phyloP scores from a whole-genome alignment of 1,140 invertebrate species.

The Microplitis mediator region DNA sequence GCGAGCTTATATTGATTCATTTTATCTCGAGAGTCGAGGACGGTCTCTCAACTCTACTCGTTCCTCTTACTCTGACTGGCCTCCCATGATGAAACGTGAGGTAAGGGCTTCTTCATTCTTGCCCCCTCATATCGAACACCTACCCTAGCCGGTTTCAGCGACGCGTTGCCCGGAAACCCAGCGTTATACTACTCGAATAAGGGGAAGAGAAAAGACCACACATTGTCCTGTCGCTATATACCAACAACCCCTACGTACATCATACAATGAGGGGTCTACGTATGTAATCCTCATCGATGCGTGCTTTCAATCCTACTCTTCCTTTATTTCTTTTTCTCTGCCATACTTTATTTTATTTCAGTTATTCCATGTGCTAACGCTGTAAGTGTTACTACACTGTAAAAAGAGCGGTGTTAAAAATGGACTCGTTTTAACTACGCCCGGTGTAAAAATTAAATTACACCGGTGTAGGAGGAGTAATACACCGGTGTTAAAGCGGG shows the following conservation, averaged over 20 bases:
- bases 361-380: no score
- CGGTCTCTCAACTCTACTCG: not conserved
- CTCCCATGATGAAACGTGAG: slow-evolving; percentile 42
- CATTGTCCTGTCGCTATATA: slow-evolving; percentile 4
- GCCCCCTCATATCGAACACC: slow-evolving; percentile 22
- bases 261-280: slow-evolving; percentile 20
- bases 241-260: not conserved
- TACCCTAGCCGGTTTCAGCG: slow-evolving; percentile 25
- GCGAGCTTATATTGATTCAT: slow-evolving; percentile 49
- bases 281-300: slow-evolving; percentile 37
- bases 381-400: no score
- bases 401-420: no score
- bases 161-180: slow-evolving; percentile 23
- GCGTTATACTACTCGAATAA: not conserved
- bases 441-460: no score
- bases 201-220: slow-evolving; percentile 17
- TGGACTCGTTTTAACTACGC: no score
- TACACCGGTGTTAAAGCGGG: no score
- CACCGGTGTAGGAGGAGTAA: no score
- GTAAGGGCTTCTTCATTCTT: slow-evolving; percentile 46
- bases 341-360: not conserved
- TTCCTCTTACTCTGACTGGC: not conserved
- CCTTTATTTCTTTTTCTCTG: not conserved
- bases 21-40: slow-evolving; percentile 35
- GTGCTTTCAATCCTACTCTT: slow-evolving; percentile 33